These are phyloP conservation scores for Latrodectus hesperus DNA, from an alignment of 2,888 invertebrate genomes.

Conservation along the genomic window DNA sequence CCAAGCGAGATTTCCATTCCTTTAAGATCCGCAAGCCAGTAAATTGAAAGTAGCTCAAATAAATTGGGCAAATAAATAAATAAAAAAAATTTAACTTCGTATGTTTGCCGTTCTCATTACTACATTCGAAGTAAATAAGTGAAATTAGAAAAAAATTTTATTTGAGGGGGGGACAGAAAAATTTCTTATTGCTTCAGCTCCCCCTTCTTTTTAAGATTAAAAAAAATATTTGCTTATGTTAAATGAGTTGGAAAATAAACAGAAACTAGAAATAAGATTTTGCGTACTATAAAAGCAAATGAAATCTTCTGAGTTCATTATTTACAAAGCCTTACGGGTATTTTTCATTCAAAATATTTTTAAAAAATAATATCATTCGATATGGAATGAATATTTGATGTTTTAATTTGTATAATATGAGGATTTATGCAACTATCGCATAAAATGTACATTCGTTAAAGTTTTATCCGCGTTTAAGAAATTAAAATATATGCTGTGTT, in stretches of 20 bases:
- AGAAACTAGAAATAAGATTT: background rate
- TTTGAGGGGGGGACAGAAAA: background rate
- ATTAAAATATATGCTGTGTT: too few species aligned
- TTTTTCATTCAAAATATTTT: too few species aligned
- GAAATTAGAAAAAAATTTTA: constrained; percentile 1
- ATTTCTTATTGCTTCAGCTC: background rate
- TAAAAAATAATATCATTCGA: too few species aligned
- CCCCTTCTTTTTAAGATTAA: background rate
- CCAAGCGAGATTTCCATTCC: too few species aligned
- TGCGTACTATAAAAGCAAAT: background rate
- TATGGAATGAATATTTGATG: too few species aligned
- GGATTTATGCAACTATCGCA: too few species aligned
- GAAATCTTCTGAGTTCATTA: background rate
- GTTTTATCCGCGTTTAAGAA: too few species aligned
- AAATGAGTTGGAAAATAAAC: background rate
- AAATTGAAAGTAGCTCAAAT: background rate
- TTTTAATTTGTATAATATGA: too few species aligned
- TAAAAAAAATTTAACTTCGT: background rate
- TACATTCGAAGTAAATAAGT: background rate
- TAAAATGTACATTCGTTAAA: too few species aligned
- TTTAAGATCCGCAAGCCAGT: background rate
- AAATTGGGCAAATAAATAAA: background rate
- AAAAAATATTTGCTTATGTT: background rate
- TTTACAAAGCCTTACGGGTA: background rate
- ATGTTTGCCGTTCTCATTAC: constrained; percentile 17